Base-by-base conservation (phyloP, 2,113 vertebrate species). In the Eupsittula cactorum region DNA sequence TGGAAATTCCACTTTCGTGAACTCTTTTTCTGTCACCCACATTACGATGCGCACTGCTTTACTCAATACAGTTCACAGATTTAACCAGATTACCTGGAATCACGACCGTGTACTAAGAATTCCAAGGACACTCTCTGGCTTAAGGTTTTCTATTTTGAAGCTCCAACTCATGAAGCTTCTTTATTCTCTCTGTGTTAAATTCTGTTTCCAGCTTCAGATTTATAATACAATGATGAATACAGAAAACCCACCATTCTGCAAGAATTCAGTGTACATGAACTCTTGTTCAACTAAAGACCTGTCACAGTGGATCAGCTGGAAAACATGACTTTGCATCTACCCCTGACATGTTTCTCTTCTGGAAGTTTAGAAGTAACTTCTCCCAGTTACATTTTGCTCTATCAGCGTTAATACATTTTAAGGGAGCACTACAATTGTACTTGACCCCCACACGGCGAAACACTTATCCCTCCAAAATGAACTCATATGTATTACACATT, bases 231-330 rank as follows among this genome's bases (percentile, higher is more conserved):
- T 0, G 2, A 91, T 53, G 75, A 85, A 64, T 50, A 74, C 21
- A n/a, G n/a, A 78, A 88, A 68, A 86, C 60, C 18, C 67, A 81
- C 62, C 65, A 19, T 73, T 74, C 62, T 49, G 44, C 37, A 69
- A 35, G 9, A 87, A 92, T 79, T 77, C 84, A 37, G 12, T 10
- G 47, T 39, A 65, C 47, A 5, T 78, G 82, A 92, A 92, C 88
- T 95, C 88, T 68, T 44, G 60, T 78, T 92, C 92, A 93, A 64
- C 88, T 90, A 23, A 50, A 82, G 80, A 57, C 12, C 65, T 79
- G 77, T 82, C 93, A 87, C 27, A 63, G 57, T 21, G 79, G 42
- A 89, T 92, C 82, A 80, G 82, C 70, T 73, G 35, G 67, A 82
- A 93, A 91, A 73, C 86, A 55, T 29, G 28, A 64, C 46, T 91